Percentiles rank a stretch among this genome's conserved stretches.
These are phyloP conservation scores for Condylostylus longicornis DNA, from an alignment of 1,140 invertebrate species.

Conservation along the genomic window DNA sequence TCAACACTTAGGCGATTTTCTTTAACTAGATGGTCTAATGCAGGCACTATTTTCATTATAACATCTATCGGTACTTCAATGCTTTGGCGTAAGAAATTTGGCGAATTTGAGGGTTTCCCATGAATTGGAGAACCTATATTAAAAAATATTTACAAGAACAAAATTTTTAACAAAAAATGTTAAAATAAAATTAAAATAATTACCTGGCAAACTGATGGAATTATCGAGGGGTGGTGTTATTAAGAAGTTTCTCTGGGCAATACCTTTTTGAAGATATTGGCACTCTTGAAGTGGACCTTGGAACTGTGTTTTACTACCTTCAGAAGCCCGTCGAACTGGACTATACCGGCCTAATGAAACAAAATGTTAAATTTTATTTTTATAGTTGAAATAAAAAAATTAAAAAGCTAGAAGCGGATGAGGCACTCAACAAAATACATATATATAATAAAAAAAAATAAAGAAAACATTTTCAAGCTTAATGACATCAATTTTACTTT, in stretches of 20 bases:
- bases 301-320: constrained; percentile 28
- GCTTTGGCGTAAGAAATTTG: constrained; percentile 18
- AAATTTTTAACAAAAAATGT: not conserved
- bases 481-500: too few relatives aligned
- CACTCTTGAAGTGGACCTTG: constrained; percentile 53
- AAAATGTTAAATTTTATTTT: constrained; percentile 1
- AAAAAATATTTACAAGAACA: not conserved
- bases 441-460: too few relatives aligned
- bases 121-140: constrained; percentile 50
- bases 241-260: constrained; percentile 36
- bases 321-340: constrained; percentile 76
- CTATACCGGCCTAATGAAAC: constrained; percentile 63
- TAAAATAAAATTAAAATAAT: constrained; percentile 1
- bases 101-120: constrained; percentile 16
- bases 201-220: constrained; percentile 31
- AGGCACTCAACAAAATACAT: too few relatives aligned
- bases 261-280: constrained; percentile 45
- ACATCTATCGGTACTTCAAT: constrained; percentile 28
- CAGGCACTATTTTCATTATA: constrained; percentile 27
- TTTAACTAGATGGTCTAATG: constrained; percentile 29
- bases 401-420: not conserved
- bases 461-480: too few relatives aligned
- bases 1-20: constrained; percentile 31
- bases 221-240: constrained; percentile 36
- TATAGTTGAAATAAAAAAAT: not conserved